A percentile compares a stretch with the other conserved stretches of the same genome.
Evolutionary conservation across 2,113 vertebrate species (phyloP).

Genomic region (Ibidorhyncha struthersii): DNA sequence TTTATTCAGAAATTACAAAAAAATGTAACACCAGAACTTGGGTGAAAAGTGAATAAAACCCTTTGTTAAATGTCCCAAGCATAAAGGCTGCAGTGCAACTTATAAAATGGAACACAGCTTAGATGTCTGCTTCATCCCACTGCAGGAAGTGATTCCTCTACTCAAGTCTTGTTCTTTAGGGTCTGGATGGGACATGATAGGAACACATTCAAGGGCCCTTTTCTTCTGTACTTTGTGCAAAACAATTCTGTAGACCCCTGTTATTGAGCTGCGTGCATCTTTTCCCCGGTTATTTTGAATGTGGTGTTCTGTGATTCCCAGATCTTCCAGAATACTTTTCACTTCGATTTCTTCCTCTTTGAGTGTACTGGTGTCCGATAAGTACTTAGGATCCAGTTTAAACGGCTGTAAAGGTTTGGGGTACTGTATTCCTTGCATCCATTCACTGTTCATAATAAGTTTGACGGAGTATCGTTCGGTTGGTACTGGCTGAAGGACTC

Average conservation of each 20-base stretch:
- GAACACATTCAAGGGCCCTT: constrained; percentile 77
- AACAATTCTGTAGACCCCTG: constrained; percentile 88
- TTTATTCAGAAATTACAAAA: constrained; percentile 74
- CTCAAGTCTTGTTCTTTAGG: constrained; percentile 72
- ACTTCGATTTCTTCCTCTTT: constrained; percentile 84
- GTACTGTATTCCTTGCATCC: constrained; percentile 84
- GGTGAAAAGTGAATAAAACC: constrained; percentile 25
- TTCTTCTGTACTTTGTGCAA: constrained; percentile 85
- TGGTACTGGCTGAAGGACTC: constrained; percentile 83
- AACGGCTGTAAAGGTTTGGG: constrained; percentile 85
- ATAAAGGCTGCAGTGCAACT: constrained; percentile 40
- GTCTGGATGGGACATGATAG: constrained; percentile 69
- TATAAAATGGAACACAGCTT: constrained; percentile 93
- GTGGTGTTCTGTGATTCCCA: constrained; percentile 88
- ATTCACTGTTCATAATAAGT: constrained; percentile 86
- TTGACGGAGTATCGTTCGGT: constrained; percentile 80
- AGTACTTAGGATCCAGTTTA: constrained; percentile 84
- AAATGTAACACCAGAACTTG: constrained; percentile 15
- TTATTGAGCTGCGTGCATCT: constrained; percentile 88
- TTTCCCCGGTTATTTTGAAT: constrained; percentile 87
- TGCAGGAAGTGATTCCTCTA: constrained; percentile 80
- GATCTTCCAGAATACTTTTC: constrained; percentile 74
- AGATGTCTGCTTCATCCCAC: constrained; percentile 85
- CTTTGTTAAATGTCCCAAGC: background rate
- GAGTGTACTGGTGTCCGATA: constrained; percentile 73